Conservation (phyloP, 2,888 invertebrate species). For the Dynastes grantii region DNA sequence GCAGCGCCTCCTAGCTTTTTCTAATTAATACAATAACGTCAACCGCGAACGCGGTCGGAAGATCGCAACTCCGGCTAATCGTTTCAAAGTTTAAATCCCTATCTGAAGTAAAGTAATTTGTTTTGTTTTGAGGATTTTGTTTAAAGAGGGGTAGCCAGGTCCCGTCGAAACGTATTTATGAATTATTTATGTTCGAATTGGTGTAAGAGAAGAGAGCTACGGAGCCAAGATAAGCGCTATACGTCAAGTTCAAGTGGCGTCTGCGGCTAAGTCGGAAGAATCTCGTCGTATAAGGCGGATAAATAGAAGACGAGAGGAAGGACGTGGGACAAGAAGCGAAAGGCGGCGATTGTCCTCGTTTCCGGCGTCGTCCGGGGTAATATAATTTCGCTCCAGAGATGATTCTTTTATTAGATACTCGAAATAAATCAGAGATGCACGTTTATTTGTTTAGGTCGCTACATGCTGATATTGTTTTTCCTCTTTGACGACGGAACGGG, state of each 20-base stretch:
- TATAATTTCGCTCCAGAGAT: constrained; percentile 52
- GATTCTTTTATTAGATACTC: constrained; percentile 59
- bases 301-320: not conserved
- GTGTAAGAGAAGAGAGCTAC: constrained; percentile 13
- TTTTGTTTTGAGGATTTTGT: constrained; percentile 49
- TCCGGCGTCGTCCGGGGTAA: constrained; percentile 51
- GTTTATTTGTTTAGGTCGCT: constrained; percentile 56
- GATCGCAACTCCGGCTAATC: constrained; percentile 36
- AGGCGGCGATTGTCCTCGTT: constrained; percentile 37
- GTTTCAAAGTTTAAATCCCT: constrained; percentile 46
- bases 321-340: not conserved
- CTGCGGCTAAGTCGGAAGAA: constrained; percentile 9
- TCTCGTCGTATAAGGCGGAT: not conserved
- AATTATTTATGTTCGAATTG: constrained; percentile 54
- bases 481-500: not conserved
- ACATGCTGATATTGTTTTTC: constrained; percentile 55
- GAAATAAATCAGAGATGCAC: constrained; percentile 58
- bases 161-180: constrained; percentile 51
- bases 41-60: constrained; percentile 26
- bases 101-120: constrained; percentile 49
- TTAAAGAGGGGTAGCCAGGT: constrained; percentile 22
- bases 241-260: constrained; percentile 30
- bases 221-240: constrained; percentile 14
- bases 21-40: constrained; percentile 34
- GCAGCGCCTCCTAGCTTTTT: not conserved